phyloP scores from a whole-genome alignment of 2,888 invertebrate genomes.

The Agrypnus murinus region DNA sequence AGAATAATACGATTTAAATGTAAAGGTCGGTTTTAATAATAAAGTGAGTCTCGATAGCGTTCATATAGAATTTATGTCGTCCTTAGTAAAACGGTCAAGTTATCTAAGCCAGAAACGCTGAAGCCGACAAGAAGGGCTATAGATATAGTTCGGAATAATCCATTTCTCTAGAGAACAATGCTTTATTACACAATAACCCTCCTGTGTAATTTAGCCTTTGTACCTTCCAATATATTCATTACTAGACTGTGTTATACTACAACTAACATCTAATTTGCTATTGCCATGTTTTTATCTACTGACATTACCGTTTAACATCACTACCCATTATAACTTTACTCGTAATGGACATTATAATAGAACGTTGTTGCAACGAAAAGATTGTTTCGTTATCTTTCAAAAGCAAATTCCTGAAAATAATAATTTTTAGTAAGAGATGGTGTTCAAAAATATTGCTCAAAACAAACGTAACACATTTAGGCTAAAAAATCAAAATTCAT shows the following conservation, averaged over 20 bases:
- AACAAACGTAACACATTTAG: no score
- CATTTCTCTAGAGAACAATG: constrained; percentile 71
- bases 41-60: constrained; percentile 38
- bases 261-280: constrained; percentile 56
- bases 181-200: constrained; percentile 71
- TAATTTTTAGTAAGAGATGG: no score
- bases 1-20: no score
- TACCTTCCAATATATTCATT: constrained; percentile 70
- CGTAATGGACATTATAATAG: no score
- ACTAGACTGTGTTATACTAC: constrained; percentile 65
- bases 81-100: constrained; percentile 54
- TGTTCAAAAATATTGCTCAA: no score
- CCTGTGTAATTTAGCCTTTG: constrained; percentile 70
- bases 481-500: no score
- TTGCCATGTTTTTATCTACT: constrained; percentile 43
- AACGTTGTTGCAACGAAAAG: no score
- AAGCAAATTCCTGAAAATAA: no score
- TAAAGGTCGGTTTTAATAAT: constrained; percentile 18
- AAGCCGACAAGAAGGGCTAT: constrained; percentile 64
- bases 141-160: constrained; percentile 66
- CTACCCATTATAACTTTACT: neutral
- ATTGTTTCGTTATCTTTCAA: no score
- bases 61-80: constrained; percentile 46
- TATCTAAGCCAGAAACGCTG: constrained; percentile 59
- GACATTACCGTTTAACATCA: constrained; percentile 25